These are phyloP conservation scores for Eudasyphora cyanicolor DNA, from an alignment of 2,888 invertebrate genomes.

Conservation along the genomic window DNA sequence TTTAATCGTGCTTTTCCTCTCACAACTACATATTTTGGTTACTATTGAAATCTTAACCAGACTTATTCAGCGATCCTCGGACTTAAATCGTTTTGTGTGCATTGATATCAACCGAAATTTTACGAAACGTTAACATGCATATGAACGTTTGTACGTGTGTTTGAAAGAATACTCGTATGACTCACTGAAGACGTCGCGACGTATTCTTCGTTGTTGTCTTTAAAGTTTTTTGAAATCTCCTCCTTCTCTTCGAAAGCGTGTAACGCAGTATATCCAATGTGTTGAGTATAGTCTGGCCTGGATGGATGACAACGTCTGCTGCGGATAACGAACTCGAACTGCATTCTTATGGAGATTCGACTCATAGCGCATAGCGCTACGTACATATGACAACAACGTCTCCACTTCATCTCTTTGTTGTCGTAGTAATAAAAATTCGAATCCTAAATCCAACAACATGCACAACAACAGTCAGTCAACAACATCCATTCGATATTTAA, in stretches of 20 bases:
- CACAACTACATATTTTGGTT: too few species aligned
- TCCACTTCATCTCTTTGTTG: conserved; percentile 28
- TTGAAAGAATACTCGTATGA: background rate
- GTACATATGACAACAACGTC: background rate
- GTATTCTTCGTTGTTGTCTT: conserved; percentile 3
- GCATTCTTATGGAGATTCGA: background rate
- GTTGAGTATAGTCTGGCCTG: too few species aligned
- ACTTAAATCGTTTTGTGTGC: background rate
- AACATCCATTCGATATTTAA: conserved; percentile 29
- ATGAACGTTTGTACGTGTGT: too few species aligned
- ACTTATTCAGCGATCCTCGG: background rate
- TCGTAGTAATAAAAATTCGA: conserved; percentile 11
- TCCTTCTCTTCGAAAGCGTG: background rate
- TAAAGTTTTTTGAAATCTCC: conserved; percentile 3
- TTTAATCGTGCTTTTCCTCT: too few species aligned
- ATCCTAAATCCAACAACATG: conserved; percentile 9
- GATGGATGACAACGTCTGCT: background rate
- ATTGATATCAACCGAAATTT: background rate
- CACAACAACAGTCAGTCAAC: conserved; percentile 24
- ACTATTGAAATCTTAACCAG: background rate
- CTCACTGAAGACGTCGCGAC: conserved; percentile 25
- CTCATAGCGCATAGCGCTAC: too few species aligned
- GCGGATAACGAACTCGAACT: too few species aligned
- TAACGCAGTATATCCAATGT: too few species aligned
- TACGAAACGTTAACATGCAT: conserved; percentile 4